Base-by-base conservation (phyloP, 2,888 invertebrate species). In the Cremastobaeus sp. region DNA sequence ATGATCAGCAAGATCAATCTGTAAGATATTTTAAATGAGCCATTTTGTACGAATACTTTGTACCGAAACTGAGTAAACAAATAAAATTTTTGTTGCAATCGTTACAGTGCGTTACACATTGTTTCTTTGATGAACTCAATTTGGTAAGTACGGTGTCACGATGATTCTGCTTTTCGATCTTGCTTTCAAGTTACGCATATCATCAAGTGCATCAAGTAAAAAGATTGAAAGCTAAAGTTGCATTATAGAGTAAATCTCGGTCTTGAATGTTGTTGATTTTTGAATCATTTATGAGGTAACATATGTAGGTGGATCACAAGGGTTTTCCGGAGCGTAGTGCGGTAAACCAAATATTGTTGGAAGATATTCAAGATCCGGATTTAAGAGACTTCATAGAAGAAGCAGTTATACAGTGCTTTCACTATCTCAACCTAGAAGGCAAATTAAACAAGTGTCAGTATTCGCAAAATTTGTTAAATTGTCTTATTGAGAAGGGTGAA, bases 391-490 rank as follows among this genome's bases (percentile, higher is more conserved):
- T 94, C 78, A 87, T 94, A 2, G 91, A 92, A 78, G 93, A 94
- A 82, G 90, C 93, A 0, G 90, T 93, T 41, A 91, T 92, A 74
- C 92, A 93, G 76, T 94, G 94, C 79, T 94, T 93, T 79, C 92
- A 91, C 77, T 90, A 91, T 77, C 79, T 92, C 43, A 73, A 73
- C 48, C 79, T 78, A 30, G 76, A 79, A 25, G 66, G 75, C 28
- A 81, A 83, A 20, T 89, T 89, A 74, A 91, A 93, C 8, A 91
- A 91, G 76, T 94, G 94, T 79, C 89, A 90, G 48, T 93, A 91
- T 81, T 91, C 94, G 0, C 91, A 90, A 70, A 90, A 91, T 77
- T 86, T 94, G 14, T 84, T 93, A 54, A 90, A 89, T 74, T 94
- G 94, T 80, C 88, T 94, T 79, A 90, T 92, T 0, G 93, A 93